Evolutionary conservation across 2,113 vertebrate genomes (phyloP), one percentile per base, ranked within the genome.

Genomic region (Aptenodytes forsteri): DNA sequence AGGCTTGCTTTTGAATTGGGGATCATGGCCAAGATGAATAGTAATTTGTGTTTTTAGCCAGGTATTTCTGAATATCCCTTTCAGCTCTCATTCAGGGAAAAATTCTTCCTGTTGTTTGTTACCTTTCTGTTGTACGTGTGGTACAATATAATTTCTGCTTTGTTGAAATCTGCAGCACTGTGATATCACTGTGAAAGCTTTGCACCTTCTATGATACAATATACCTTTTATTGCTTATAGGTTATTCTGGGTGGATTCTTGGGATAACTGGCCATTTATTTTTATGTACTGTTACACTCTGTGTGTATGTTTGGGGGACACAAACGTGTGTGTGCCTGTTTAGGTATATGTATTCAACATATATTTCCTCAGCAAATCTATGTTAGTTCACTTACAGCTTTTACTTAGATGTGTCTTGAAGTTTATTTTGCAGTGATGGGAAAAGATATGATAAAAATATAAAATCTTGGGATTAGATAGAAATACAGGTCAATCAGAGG

Each of bases 261-360:
- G 30, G 65, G 13, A 38, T 71, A 79, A 54, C 34, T 52, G 61
- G 23, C 18, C 40, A n/a, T 42, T 40, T 79, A 54, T 83, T 76
- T 93, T 67, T 25, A 23, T 10, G 4, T 75, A 40, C 21, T 40
- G 16, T 44, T 89, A 38, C 2, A 59, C 5, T 64, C 9, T 47
- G 5, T 72, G n/a, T 76, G 1, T 54, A 5, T 56, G 26, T 67
- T 65, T 81, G 29, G 30, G 42, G 40, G 11, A 29, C 22, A 44
- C 6, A 87, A 36, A 70, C 1, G 0, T 18, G 4, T 2, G 0
- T 1, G 1, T 61, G 52, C 42, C 52, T 1, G 0, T 67, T 82
- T 50, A 49, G 13, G 38, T 83, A 2, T 34, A 17, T 18, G 13
- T 47, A 50, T 62, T 88, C 56, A 50, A 26, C 7, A 23, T 62